phyloP scores from a whole-genome alignment of 2,888 invertebrate genomes.

The Agrochola lota region DNA sequence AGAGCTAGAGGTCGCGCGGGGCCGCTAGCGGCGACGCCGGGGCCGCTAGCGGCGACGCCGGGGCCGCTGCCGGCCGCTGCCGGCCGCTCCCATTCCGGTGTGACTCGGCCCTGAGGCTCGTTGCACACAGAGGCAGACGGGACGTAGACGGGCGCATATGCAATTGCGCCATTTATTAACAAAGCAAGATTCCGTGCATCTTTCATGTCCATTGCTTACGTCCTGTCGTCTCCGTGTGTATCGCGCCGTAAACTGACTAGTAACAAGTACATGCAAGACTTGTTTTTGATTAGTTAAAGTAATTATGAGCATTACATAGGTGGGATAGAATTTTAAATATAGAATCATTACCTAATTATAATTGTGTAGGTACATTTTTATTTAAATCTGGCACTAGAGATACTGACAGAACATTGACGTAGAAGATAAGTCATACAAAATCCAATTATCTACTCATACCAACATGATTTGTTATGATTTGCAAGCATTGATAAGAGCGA shows the following conservation, averaged over 20 bases:
- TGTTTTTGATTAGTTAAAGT: background rate
- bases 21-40: too few relatives aligned
- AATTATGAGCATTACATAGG: background rate
- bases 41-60: too few relatives aligned
- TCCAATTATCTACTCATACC: constrained; percentile 10
- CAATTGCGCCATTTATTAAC: constrained; percentile 23
- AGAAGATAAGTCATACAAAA: background rate
- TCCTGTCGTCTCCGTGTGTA: constrained; percentile 23
- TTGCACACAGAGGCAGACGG: constrained; percentile 13
- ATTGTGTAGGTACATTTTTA: background rate
- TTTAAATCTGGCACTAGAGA: constrained; percentile 5
- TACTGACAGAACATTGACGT: constrained; percentile 15
- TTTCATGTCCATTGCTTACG: constrained; percentile 35
- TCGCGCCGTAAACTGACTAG: background rate
- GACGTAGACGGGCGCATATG: background rate
- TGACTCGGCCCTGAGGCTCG: too few relatives aligned
- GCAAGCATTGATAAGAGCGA: constrained; percentile 25
- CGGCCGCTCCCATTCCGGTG: too few relatives aligned
- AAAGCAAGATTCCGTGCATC: constrained; percentile 7
- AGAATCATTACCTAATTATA: background rate
- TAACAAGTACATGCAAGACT: constrained; percentile 2
- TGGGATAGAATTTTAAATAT: background rate
- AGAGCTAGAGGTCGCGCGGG: too few relatives aligned
- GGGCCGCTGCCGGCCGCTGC: too few relatives aligned
- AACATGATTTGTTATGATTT: constrained; percentile 29